Evolutionary conservation across 1,140 invertebrate species (phyloP).

Genomic region (Homalodisca vitripennis): DNA sequence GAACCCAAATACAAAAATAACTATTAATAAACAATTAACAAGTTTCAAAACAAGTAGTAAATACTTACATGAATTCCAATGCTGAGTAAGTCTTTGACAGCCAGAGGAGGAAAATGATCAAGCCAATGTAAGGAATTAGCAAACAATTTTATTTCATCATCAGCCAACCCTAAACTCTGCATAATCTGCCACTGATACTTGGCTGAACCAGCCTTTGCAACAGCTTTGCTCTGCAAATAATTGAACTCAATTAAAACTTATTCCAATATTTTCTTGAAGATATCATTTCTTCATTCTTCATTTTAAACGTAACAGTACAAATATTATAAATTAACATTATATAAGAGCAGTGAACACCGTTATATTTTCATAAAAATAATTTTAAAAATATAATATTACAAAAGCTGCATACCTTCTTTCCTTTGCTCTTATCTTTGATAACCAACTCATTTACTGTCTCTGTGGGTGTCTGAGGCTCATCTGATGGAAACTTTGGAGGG

Average conservation of each 20-base stretch:
- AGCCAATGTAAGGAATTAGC: conserved; percentile 91
- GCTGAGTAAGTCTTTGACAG: conserved; percentile 79
- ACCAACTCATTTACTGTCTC: conserved; percentile 56
- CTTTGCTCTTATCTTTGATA: conserved; percentile 94
- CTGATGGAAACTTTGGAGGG: conserved; percentile 87
- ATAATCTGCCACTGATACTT: conserved; percentile 99
- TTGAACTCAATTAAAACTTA: conserved; percentile 28
- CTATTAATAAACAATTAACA: too few relatives aligned
- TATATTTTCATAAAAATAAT: too few relatives aligned
- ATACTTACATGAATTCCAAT: conserved; percentile 85
- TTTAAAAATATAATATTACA: too few relatives aligned
- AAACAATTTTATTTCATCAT: conserved; percentile 93
- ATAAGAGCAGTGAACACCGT: too few relatives aligned
- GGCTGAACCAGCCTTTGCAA: conserved; percentile 82
- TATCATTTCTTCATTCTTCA: background rate
- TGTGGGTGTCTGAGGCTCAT: conserved; percentile 48
- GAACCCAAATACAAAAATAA: too few relatives aligned
- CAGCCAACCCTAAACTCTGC: conserved; percentile 83
- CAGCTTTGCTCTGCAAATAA: conserved; percentile 81
- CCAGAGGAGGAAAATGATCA: conserved; percentile 92
- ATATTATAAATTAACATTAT: too few relatives aligned
- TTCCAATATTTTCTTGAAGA: conserved; percentile 3
- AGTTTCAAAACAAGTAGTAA: too few relatives aligned
- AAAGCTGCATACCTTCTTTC: conserved; percentile 85
- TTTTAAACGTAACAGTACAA: too few relatives aligned